Evolutionary conservation across 2,888 invertebrate species (phyloP).

Genomic region (Spatulosminthurus flaviceps): DNA sequence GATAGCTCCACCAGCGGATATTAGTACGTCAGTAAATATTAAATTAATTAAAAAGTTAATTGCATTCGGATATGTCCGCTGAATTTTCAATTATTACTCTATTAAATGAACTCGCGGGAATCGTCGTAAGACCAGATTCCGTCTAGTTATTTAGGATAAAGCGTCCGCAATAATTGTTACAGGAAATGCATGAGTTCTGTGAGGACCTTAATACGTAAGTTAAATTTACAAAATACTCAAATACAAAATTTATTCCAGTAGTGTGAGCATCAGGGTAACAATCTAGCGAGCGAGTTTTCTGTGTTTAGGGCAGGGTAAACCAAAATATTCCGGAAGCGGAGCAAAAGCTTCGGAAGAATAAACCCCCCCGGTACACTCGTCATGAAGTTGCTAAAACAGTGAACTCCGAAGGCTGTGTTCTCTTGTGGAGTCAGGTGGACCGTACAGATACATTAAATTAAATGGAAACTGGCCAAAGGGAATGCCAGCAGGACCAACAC

Average conservation of each 20-base stretch:
- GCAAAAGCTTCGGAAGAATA: slow-evolving; percentile 2
- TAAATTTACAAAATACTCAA: no score
- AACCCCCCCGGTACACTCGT: not conserved
- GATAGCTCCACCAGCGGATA: not conserved
- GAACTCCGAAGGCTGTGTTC: slow-evolving; percentile 32
- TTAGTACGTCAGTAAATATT: not conserved
- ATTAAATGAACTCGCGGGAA: no score
- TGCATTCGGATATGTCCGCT: not conserved
- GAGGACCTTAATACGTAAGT: slow-evolving; percentile 29
- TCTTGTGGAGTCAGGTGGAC: not conserved
- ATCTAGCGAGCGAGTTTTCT: no score
- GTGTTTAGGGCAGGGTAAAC: not conserved
- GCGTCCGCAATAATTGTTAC: slow-evolving; percentile 13
- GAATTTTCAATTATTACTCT: not conserved
- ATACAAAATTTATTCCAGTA: not conserved
- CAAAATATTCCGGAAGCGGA: not conserved
- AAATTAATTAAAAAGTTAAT: not conserved
- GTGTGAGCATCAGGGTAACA: not conserved
- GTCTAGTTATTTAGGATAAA: slow-evolving; percentile 27
- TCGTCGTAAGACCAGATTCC: slow-evolving; percentile 21
- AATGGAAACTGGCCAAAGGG: slow-evolving; percentile 38
- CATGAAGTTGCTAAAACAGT: slow-evolving; percentile 16
- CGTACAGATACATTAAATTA: slow-evolving; percentile 22
- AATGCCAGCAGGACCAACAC: not conserved
- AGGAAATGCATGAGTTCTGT: slow-evolving; percentile 33